Evolutionary conservation across 2,888 invertebrate species (phyloP).

Genomic region (Psococerastis gibbosa): DNA sequence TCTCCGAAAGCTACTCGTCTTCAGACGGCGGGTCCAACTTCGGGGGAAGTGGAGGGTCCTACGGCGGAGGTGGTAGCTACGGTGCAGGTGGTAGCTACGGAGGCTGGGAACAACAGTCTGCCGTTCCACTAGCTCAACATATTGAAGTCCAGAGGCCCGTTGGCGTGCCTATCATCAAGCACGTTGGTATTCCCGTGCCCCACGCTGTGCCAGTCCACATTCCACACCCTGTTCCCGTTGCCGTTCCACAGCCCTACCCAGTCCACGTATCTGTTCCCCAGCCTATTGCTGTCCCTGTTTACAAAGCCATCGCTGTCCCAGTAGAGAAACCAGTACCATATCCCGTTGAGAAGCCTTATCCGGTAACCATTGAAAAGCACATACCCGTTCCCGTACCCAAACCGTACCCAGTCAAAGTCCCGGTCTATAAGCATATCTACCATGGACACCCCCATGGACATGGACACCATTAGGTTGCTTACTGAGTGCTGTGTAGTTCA

Average conservation of each 20-base stretch:
- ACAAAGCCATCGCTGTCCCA: conserved; percentile 51
- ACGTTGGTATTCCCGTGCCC: conserved; percentile 18
- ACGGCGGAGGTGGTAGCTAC: conserved; percentile 9
- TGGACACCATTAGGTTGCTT: conserved; percentile 9
- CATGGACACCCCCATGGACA: conserved; percentile 23
- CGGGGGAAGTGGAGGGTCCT: conserved; percentile 9
- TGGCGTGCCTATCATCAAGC: conserved; percentile 19
- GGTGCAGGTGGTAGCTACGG: conserved; percentile 7
- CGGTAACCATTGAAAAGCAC: conserved; percentile 47
- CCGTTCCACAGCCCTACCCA: conserved; percentile 9
- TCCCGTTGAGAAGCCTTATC: conserved; percentile 46
- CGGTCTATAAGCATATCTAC: conserved; percentile 39
- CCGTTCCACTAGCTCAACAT: conserved; percentile 7
- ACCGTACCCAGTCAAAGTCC: conserved; percentile 49
- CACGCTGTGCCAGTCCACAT: conserved; percentile 19
- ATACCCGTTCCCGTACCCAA: conserved; percentile 46
- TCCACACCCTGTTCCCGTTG: conserved; percentile 12
- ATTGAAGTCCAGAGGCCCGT: conserved; percentile 15
- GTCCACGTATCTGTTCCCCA: conserved; percentile 12
- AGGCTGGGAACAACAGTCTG: neutral
- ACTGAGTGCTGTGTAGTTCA: too few species aligned
- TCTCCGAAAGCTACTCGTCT: conserved; percentile 4
- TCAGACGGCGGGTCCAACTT: neutral
- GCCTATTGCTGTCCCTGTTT: conserved; percentile 31
- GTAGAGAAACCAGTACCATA: conserved; percentile 45